phyloP scores from a whole-genome alignment of 1,140 invertebrate species.

The Anastrepha ludens region DNA sequence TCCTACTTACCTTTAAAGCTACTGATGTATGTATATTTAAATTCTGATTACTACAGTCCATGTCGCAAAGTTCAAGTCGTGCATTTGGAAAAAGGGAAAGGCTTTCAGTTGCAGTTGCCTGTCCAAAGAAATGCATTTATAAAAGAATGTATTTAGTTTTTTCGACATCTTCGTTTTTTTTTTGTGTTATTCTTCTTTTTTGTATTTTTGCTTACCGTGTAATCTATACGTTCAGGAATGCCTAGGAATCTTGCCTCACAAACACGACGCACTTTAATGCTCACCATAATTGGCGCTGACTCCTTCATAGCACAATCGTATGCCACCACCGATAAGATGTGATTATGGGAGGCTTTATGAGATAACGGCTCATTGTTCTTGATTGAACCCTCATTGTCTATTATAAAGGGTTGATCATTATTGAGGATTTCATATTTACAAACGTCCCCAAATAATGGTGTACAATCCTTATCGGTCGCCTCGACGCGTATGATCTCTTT shows the following conservation, averaged over 20 bases:
- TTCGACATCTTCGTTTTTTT: neutral
- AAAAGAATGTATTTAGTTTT: neutral
- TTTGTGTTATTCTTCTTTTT: neutral
- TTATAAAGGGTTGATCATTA: constrained; percentile 91
- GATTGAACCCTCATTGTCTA: constrained; percentile 92
- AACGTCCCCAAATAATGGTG: constrained; percentile 92
- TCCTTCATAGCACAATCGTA: constrained; percentile 96
- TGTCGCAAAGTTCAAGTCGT: constrained; percentile 90
- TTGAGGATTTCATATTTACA: constrained; percentile 97
- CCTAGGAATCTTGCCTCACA: constrained; percentile 76
- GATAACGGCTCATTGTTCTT: constrained; percentile 93
- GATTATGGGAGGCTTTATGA: constrained; percentile 93
- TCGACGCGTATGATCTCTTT: constrained; percentile 92
- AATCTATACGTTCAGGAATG: constrained; percentile 92
- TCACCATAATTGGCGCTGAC: constrained; percentile 93
- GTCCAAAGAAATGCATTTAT: constrained; percentile 17
- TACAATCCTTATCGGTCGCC: constrained; percentile 93
- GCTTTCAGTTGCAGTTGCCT: constrained; percentile 67
- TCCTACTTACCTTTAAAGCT: constrained; percentile 65
- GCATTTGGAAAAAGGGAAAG: constrained; percentile 88
- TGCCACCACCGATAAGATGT: constrained; percentile 96
- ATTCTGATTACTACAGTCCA: constrained; percentile 81
- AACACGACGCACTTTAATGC: constrained; percentile 85
- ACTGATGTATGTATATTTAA: constrained; percentile 68
- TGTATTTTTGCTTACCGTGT: constrained; percentile 82